Evolutionary conservation across 2,797 vertebrate genomes (phyloP).

Genomic region (Melanotaenia boesemani): DNA sequence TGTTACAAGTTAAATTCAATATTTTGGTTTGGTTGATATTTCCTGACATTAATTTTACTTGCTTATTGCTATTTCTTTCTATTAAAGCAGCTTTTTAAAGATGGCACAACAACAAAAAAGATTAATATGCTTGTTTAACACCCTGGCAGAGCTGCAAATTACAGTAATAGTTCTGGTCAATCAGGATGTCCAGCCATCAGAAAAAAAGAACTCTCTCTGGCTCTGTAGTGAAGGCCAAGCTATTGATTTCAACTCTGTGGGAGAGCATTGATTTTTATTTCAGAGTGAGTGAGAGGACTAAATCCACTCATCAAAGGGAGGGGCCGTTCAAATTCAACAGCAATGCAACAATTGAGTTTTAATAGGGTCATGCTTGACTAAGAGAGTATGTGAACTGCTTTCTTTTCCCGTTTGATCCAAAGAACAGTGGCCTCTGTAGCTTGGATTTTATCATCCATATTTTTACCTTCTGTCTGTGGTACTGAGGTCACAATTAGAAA

Average conservation of each 20-base stretch:
- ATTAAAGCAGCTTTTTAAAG: neutral
- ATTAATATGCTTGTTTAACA: slow-evolving; percentile 11
- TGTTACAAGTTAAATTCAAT: no score
- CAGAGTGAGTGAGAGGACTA: slow-evolving; percentile 47
- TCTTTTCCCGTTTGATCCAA: slow-evolving; percentile 22
- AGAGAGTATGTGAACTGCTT: slow-evolving; percentile 37
- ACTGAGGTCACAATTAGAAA: neutral
- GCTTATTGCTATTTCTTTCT: neutral
- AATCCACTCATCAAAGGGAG: slow-evolving; percentile 51
- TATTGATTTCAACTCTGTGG: slow-evolving; percentile 67
- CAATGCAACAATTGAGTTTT: slow-evolving; percentile 34
- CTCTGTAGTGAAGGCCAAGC: slow-evolving; percentile 44
- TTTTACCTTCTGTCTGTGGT: neutral
- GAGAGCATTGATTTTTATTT: slow-evolving; percentile 72
- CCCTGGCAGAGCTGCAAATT: slow-evolving; percentile 13
- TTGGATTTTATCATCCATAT: neutral
- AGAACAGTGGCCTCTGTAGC: neutral
- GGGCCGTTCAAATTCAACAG: slow-evolving; percentile 39
- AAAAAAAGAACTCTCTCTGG: slow-evolving; percentile 29
- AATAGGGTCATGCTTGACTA: slow-evolving; percentile 46
- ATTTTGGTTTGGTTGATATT: neutral
- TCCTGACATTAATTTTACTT: neutral
- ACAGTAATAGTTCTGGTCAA: slow-evolving; percentile 37
- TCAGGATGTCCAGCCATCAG: slow-evolving; percentile 34
- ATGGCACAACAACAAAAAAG: slow-evolving; percentile 2